phyloP scores from a whole-genome alignment of 2,797 vertebrate genomes.

The Sus cebifrons region DNA sequence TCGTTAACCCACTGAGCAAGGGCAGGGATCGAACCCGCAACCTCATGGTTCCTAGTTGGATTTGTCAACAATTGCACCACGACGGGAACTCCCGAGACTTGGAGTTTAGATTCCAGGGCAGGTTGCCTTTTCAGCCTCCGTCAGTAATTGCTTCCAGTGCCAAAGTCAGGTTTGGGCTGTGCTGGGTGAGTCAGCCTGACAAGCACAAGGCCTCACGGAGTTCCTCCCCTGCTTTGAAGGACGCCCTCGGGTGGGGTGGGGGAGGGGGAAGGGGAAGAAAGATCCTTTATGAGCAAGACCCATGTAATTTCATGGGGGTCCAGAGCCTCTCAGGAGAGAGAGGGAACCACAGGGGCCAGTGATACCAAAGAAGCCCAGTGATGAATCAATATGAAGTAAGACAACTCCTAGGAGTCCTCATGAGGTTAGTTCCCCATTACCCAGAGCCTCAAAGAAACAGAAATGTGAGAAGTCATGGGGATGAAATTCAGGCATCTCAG shows the following conservation, averaged over 20 bases:
- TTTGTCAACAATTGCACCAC: no score
- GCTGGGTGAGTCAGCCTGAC: slow-evolving; percentile 39
- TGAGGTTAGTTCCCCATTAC: neutral
- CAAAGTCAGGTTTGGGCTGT: slow-evolving; percentile 30
- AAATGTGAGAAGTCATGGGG: neutral
- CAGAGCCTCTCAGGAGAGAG: neutral
- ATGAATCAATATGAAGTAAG: neutral
- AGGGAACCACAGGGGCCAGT: neutral
- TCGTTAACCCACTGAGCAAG: no score
- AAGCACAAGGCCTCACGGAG: neutral
- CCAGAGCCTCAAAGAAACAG: slow-evolving; percentile 54
- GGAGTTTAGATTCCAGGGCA: neutral
- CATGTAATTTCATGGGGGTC: neutral
- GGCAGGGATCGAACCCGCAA: no score
- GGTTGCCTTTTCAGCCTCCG: neutral
- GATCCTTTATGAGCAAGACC: neutral
- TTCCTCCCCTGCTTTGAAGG: neutral
- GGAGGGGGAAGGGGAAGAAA: neutral
- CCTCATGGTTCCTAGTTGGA: no score
- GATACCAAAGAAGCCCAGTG: neutral
- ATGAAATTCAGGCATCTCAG: neutral
- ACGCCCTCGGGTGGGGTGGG: slow-evolving; percentile 14
- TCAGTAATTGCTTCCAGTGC: neutral
- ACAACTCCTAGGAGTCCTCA: neutral
- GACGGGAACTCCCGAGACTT: neutral